Evolutionary conservation across 2,113 vertebrate species (phyloP).

Genomic region (Caloenas nicobarica): DNA sequence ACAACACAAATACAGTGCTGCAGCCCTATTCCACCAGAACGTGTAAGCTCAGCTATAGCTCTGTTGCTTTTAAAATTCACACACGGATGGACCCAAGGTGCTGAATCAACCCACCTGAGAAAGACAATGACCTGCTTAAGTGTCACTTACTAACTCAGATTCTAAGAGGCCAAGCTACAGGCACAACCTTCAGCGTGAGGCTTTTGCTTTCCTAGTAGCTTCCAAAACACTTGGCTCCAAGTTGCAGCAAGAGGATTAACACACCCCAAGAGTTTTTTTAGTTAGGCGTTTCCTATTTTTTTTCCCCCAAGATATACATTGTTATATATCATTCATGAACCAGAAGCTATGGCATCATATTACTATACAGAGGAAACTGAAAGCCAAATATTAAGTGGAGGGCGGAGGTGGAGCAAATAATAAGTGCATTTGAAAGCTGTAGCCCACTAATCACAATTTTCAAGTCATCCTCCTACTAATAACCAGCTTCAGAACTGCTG

Average conservation of each 20-base stretch:
- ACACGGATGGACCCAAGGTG: not conserved
- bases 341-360: not conserved
- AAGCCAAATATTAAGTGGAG: not conserved
- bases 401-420: fast-evolving
- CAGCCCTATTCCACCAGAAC: not conserved
- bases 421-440: not conserved
- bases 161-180: not conserved
- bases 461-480: not conserved
- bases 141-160: not conserved
- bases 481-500: not conserved
- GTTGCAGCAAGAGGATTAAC: not conserved
- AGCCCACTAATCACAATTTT: not conserved
- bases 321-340: not conserved
- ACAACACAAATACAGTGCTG: not conserved
- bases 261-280: not conserved
- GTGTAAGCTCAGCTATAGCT: not conserved
- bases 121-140: not conserved
- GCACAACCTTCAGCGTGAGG: not conserved
- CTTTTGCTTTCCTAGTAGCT: not conserved
- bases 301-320: not conserved
- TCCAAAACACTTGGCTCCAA: not conserved
- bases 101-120: not conserved
- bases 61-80: not conserved
- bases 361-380: not conserved
- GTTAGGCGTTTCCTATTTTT: not conserved